Evolutionary conservation across 2,113 vertebrate genomes (phyloP), one percentile per base, ranked within the genome.

Genomic region (Glaucidium brasilianum): DNA sequence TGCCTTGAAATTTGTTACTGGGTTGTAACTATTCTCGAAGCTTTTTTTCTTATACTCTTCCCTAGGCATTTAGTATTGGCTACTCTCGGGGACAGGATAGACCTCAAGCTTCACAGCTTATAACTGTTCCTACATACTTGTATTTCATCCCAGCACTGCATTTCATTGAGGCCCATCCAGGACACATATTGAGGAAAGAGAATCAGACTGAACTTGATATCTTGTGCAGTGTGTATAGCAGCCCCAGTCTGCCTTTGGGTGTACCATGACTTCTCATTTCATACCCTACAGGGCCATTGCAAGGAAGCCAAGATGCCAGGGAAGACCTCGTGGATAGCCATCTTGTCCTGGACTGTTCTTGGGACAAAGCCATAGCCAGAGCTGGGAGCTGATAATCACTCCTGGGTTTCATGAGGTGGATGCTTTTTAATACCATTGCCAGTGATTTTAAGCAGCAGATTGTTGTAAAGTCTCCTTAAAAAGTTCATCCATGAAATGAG

Each of bases 161-260:
- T 62, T 78, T 71, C 27, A 41, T 30, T 47, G 50, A 67, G 6
- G 34, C 5, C 26, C 21, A 55, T 50, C 37, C 52, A 82, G 56
- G 13, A 88, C 26, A 52, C 16, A 26, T n/a, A 49, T 1, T 66
- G 50, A 75, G 18, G 34, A 78, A 81, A 53, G 12, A 15, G 11
- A 81, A 14, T 39, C 7, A 2, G 3, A 39, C 12, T 62, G 15
- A 82, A 87, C 35, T 35, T 43, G 20, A 0, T 49, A 11, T 9
- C 20, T 22, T 68, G 34, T 21, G 37, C 20, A 63, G 37, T 10
- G 9, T 21, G 15, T 17, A 55, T 34, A 74, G 71, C 71, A 89
- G 23, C 18, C 11, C 43, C 12, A 11, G 20, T 13, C 41, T 6
- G 0, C n/a, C 11, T 0, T n/a, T 35, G 5, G 8, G 3, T 39